phyloP scores from a whole-genome alignment of 1,140 invertebrate genomes.

The Dinoponera quadriceps region DNA sequence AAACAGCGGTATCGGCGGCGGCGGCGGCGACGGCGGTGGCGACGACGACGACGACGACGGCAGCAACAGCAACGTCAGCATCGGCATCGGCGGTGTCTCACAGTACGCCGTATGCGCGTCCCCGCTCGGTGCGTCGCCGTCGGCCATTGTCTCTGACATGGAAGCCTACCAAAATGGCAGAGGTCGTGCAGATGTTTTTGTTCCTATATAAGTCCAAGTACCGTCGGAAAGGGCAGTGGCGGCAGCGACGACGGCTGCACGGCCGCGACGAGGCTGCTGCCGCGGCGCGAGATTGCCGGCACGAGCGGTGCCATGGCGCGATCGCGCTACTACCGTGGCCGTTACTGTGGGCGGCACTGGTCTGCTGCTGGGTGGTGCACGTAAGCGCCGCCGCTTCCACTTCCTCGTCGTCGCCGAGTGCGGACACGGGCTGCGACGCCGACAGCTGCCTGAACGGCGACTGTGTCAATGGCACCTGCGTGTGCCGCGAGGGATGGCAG shows the following conservation, averaged over 20 bases:
- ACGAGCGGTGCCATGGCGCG: constrained; percentile 70
- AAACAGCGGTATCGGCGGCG: background rate
- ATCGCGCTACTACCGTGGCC: constrained; percentile 63
- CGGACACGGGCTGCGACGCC: constrained; percentile 80
- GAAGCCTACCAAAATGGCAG: constrained; percentile 89
- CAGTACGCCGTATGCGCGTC: constrained; percentile 60
- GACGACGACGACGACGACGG: too few relatives aligned
- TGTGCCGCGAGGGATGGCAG: constrained; percentile 96
- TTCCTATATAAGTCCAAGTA: constrained; percentile 94
- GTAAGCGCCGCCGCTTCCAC: constrained; percentile 71
- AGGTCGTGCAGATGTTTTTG: constrained; percentile 93
- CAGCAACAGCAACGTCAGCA: background rate
- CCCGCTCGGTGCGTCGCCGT: constrained; percentile 74
- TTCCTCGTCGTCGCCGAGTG: constrained; percentile 68
- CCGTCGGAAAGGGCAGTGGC: constrained; percentile 88
- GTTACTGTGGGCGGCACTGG: constrained; percentile 70
- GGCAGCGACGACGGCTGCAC: constrained; percentile 82
- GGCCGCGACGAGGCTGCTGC: constrained; percentile 83
- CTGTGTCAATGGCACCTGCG: constrained; percentile 94
- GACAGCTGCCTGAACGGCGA: constrained; percentile 89
- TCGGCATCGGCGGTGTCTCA: background rate
- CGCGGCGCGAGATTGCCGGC: constrained; percentile 78
- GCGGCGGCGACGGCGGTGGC: background rate
- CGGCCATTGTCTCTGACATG: constrained; percentile 85
- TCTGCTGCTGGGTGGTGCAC: constrained; percentile 66